Conservation (phyloP, 92 coral and sea anemone species). For the Metridium senile region DNA sequence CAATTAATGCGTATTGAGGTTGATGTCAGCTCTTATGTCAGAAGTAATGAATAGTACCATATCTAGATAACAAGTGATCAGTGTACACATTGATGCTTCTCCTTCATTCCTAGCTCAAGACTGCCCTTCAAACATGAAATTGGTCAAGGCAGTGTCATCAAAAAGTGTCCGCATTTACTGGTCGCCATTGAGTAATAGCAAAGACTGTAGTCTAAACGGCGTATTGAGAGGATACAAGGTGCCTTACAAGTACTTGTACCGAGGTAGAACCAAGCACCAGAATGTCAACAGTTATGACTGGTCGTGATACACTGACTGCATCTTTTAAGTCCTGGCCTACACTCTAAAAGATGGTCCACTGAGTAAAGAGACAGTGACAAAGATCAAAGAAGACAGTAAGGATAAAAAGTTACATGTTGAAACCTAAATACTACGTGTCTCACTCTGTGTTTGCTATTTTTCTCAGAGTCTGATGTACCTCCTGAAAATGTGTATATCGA, state of each 20-base stretch:
- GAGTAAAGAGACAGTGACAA: conserved; percentile 1
- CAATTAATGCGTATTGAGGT: too few relatives aligned
- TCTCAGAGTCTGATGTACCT: too few relatives aligned
- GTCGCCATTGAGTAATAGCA: background rate
- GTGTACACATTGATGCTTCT: too few relatives aligned
- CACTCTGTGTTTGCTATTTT: too few relatives aligned
- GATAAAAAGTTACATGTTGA: too few relatives aligned
- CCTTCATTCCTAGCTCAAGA: background rate
- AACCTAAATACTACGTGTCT: too few relatives aligned
- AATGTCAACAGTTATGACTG: conserved; percentile 4
- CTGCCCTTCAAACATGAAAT: background rate
- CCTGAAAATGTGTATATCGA: too few relatives aligned
- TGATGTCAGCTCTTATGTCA: too few relatives aligned
- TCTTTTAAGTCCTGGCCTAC: conserved; percentile 20
- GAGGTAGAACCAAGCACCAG: background rate
- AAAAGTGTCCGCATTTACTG: conserved; percentile 9
- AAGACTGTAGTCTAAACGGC: conserved; percentile 3
- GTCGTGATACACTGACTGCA: conserved; percentile 14
- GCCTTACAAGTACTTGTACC: conserved; percentile 9
- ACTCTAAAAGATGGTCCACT: conserved; percentile 16
- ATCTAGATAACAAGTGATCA: too few relatives aligned
- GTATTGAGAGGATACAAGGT: conserved; percentile 8
- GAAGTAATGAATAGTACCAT: too few relatives aligned
- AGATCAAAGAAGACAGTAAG: conserved; percentile 18
- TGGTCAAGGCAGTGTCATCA: conserved; percentile 1